Base-by-base conservation (phyloP, 2,113 vertebrate genomes). In the Toxostoma redivivum region DNA sequence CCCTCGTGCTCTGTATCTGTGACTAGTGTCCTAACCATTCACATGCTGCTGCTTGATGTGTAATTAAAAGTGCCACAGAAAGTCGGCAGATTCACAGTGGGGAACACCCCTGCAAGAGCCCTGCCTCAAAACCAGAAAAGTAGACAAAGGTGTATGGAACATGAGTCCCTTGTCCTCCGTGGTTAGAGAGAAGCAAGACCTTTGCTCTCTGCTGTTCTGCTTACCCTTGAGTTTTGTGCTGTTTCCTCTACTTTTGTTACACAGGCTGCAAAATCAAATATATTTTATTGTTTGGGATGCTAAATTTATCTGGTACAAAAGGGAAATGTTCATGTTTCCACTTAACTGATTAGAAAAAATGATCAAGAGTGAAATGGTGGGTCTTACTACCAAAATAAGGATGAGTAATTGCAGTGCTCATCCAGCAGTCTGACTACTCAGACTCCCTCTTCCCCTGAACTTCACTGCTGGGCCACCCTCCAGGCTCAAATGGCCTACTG, bases 361-460 rank as follows among this genome's bases (percentile, higher is more conserved):
- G 17, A 51, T 42, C 27, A 86, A 15, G 51, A 87, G 54, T 24
- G 13, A 65, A 53, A n/a, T 37, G 7, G 7, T 91, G 16, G 33
- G 37, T 27, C 33, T 60, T 33, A 19, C 38, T 56, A 33, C 5
- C 12, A 53, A 3, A 2, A 8, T 16, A 45, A 62, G 10, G 11
- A 40, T 3, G 7, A 64, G 27, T 12, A 67, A 24, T 16, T 47
- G 57, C 35, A 35, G 57, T 20, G 28, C 15, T 7, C 0, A 0
- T 42, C 47, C 57, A 57, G 35, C 33, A 76, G 5, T 40, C 30
- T 1, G 10, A 5, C 9, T 40, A 11, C 42, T 45, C 37, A n/a
- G 25, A 14, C 2, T 64, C 15, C 13, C 12, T 67, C 8, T 47
- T 51, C 13, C 53, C 19, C 11, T 30, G 53, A 72, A 5, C 11